Evolutionary conservation across 2,888 invertebrate genomes (phyloP).

Genomic region (Margaritifera margaritifera): DNA sequence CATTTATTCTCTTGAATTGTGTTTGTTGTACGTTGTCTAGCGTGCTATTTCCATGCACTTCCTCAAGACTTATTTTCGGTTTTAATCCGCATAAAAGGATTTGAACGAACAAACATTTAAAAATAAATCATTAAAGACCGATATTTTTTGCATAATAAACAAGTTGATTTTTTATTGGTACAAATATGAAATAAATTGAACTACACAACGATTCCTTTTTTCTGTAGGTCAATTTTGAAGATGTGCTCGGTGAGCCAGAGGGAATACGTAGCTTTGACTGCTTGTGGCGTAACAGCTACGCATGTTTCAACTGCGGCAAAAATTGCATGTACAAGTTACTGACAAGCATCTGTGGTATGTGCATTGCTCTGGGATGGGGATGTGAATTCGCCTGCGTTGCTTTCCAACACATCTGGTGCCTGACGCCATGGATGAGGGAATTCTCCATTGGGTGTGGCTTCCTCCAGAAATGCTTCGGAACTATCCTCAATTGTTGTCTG

Average conservation of each 20-base stretch:
- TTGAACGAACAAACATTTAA: no score
- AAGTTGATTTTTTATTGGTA: no score
- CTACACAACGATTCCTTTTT: not conserved
- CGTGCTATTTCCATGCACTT: no score
- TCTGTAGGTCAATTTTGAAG: slow-evolving; percentile 49
- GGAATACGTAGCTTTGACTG: slow-evolving; percentile 76
- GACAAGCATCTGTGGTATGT: slow-evolving; percentile 80
- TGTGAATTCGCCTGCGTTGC: slow-evolving; percentile 75
- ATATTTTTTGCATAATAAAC: no score
- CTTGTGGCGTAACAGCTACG: slow-evolving; percentile 80
- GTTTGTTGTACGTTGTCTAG: no score
- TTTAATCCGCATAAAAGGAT: no score
- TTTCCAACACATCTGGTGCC: slow-evolving; percentile 82
- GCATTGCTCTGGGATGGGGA: slow-evolving; percentile 78
- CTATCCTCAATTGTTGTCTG: slow-evolving; percentile 74
- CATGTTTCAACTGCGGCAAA: slow-evolving; percentile 79
- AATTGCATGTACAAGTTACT: slow-evolving; percentile 82
- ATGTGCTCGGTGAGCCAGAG: slow-evolving; percentile 61
- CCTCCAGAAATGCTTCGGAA: slow-evolving; percentile 71
- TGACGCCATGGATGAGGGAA: slow-evolving; percentile 79
- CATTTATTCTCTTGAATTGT: no score
- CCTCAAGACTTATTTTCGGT: no score
- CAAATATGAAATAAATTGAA: not conserved
- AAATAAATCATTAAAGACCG: no score
- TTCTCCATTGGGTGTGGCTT: slow-evolving; percentile 78